These are phyloP conservation scores for Amiota mariae DNA, from an alignment of 2,888 invertebrate genomes.

Conservation along the genomic window DNA sequence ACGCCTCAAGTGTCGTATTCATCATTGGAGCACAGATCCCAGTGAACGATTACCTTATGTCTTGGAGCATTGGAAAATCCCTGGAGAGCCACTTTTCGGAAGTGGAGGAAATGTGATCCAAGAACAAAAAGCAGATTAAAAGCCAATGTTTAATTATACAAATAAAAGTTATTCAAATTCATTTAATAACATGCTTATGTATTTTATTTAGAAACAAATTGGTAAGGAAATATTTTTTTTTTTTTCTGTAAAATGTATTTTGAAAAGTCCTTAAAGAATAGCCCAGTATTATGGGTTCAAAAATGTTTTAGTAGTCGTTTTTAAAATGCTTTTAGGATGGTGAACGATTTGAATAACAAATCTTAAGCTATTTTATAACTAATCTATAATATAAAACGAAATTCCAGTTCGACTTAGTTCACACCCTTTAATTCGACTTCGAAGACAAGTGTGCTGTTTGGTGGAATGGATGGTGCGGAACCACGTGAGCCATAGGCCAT, in stretches of 20 bases:
- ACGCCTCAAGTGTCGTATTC: constrained; percentile 83
- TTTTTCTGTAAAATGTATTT: neutral
- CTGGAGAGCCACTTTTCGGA: constrained; percentile 64
- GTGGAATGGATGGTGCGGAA: constrained; percentile 88
- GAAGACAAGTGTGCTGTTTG: constrained; percentile 89
- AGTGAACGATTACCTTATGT: constrained; percentile 77
- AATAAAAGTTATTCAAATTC: neutral
- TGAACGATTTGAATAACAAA: neutral
- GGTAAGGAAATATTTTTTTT: neutral
- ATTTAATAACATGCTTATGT: neutral
- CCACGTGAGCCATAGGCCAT: constrained; percentile 88
- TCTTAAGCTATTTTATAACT: constrained; percentile 20
- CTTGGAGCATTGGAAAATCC: constrained; percentile 64
- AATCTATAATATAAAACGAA: neutral
- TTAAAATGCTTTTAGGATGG: neutral
- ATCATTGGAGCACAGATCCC: constrained; percentile 83
- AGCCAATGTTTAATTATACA: neutral
- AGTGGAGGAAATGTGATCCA: constrained; percentile 25
- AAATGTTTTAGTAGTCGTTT: neutral
- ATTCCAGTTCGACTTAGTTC: constrained; percentile 50
- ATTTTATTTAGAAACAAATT: constrained; percentile 16
- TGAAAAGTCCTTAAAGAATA: neutral
- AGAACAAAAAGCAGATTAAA: neutral
- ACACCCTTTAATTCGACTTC: constrained; percentile 92
- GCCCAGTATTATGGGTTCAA: neutral